phyloP scores from a whole-genome alignment of 2,888 invertebrate genomes.

The Noctua janthe region DNA sequence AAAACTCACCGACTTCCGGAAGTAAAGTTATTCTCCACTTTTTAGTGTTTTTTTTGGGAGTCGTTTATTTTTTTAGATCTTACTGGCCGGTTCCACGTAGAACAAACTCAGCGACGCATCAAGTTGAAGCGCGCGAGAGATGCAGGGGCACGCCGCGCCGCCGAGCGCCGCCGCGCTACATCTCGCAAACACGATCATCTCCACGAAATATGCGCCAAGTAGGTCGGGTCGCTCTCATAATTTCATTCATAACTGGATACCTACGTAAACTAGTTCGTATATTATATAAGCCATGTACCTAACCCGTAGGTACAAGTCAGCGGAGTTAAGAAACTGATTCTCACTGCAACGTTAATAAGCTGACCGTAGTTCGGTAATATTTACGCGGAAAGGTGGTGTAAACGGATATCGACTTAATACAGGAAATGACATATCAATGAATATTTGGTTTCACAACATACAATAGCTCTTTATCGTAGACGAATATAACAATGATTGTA shows the following conservation, averaged over 20 bases:
- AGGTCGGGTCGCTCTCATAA: conserved; percentile 71
- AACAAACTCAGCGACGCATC: conserved; percentile 42
- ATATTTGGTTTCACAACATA: conserved; percentile 34
- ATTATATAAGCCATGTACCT: conserved; percentile 64
- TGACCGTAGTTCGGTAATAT: conserved; percentile 41
- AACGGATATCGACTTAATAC: conserved; percentile 35
- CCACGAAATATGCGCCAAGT: conserved; percentile 59
- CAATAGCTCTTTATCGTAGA: conserved; percentile 13
- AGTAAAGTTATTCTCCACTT: too few species aligned
- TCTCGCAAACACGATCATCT: conserved; percentile 60
- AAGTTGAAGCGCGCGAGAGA: conserved; percentile 46
- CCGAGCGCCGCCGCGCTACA: conserved; percentile 10
- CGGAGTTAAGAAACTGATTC: conserved; percentile 72
- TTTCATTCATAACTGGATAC: conserved; percentile 71
- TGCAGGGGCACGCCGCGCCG: conserved; percentile 47
- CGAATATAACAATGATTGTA: conserved; percentile 10
- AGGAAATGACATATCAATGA: conserved; percentile 32
- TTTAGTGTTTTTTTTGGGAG: too few species aligned
- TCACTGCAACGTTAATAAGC: conserved; percentile 31
- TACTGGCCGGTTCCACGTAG: conserved; percentile 20
- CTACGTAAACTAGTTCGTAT: conserved; percentile 74
- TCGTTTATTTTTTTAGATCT: too few species aligned
- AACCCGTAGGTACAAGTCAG: conserved; percentile 56
- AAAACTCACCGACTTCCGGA: too few species aligned
- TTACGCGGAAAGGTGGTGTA: conserved; percentile 25